Percentiles rank a stretch among this genome's conserved stretches.
Conservation (phyloP, 2,113 vertebrate genomes). For the Maccullochella peelii region DNA sequence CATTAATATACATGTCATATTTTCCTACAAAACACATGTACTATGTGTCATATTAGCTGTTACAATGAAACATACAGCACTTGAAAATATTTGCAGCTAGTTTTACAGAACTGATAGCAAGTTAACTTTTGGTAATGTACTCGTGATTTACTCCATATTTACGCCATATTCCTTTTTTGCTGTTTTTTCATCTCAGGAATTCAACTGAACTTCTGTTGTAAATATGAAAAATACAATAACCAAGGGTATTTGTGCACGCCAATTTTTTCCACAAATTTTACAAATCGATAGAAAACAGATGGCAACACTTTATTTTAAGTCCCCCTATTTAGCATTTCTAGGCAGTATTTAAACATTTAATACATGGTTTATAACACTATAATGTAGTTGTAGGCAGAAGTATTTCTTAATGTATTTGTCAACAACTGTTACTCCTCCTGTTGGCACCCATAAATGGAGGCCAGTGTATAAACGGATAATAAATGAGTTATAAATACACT, state of each 20-base stretch:
- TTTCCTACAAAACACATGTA: not conserved
- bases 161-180: not conserved
- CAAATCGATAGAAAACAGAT: not conserved
- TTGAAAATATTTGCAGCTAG: not conserved
- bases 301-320: not conserved
- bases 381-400: too few relatives aligned
- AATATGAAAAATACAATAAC: not conserved
- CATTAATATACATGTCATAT: not conserved
- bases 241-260: not conserved
- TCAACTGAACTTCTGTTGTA: not conserved
- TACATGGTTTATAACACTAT: too few relatives aligned
- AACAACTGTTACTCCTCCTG: too few relatives aligned
- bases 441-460: too few relatives aligned
- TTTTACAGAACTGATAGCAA: not conserved
- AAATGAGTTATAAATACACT: too few relatives aligned
- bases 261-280: not conserved
- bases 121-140: not conserved
- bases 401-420: not conserved
- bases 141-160: not conserved
- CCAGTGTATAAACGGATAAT: too few relatives aligned
- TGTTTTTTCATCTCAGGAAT: not conserved
- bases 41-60: not conserved
- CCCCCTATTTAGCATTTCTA: too few relatives aligned
- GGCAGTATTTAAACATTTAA: too few relatives aligned
- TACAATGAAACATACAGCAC: not conserved